Base-by-base conservation (phyloP, 2,888 invertebrate species). In the Acleris laterana region DNA sequence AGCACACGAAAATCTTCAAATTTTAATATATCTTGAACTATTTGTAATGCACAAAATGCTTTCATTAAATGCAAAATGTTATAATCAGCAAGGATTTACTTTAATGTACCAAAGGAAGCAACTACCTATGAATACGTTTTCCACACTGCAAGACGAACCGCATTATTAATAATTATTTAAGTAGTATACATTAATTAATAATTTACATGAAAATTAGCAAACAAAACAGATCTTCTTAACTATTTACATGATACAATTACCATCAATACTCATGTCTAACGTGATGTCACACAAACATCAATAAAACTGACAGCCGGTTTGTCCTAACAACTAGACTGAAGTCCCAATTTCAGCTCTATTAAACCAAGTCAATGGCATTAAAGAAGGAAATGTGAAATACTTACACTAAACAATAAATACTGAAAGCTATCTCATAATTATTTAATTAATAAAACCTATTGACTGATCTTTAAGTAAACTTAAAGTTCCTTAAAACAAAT, bases 51-150 rank as follows among this genome's bases (percentile, higher is more conserved):
- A 32, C 32, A 62, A 73, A 70, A 72, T 71, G 68, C 70, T 63
- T 25, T 49, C 55, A 67, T 64, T 71, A 73, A 70, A 73, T 71
- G 71, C 71, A 62, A 20, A 44, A 52, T 46, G 28, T 42, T 49
- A 62, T 20, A 63, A 13, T 46, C 57, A 62, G 57, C 38, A 62
- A 66, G 46, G 32, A 28, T 57, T 11, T 7, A 17, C 61, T 56
- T 56, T 46, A 20, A 50, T 50, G 32, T 32, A 3, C 32, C 46
- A 44, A 22, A 61, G 7, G 64, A 49, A 59, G 49, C 16, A 25
- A 9, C n/a, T 28, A 60, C 49, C 50, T 55, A 55, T 38, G n/a
- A 17, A 42, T 49, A 49, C 53, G 32, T 55, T 20, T 16, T 25
- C 49, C 53, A 22, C 42, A 60, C 11, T 38, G 9, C 25, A 28